Base-by-base conservation (phyloP, 2,888 invertebrate genomes). In the Tupiocoris notatus region DNA sequence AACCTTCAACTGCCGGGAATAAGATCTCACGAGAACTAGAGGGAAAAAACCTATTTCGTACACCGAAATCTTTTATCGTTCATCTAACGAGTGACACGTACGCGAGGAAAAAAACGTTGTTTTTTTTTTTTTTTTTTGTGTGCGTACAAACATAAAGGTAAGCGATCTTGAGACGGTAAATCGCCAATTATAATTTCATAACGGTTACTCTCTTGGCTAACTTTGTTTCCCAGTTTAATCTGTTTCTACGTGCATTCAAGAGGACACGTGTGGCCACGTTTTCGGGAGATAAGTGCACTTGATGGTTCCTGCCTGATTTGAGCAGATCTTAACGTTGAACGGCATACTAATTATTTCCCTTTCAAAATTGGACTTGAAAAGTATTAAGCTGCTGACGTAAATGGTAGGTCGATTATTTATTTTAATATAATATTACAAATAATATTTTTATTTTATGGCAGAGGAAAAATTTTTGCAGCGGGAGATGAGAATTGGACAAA, bases 111-210 rank as follows among this genome's bases (percentile, higher is more conserved):
- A 39, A 12, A 12, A 39, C 39, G 39, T 12, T 39, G 39, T 39
- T 39, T 39, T 39, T 39, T 39, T n/a, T n/a, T n/a, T n/a, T n/a
- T n/a, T n/a, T n/a, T n/a, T n/a, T n/a, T n/a, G n/a, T n/a, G n/a
- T n/a, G n/a, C 39, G 39, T 39, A 39, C 6, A 39, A 39, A 39
- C 39, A 39, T 7, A 7, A 12, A 39, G 39, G 12, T 12, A 3
- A 39, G n/a, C n/a, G n/a, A n/a, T n/a, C 39, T 39, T 39, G 39
- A 39, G 39, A 39, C 39, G 39, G 67, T 67, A 67, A 67, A 67
- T 67, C 67, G 57, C 67, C 67, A 67, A 67, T 67, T 67, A 67
- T 54, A 67, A 67, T 67, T 67, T 56, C 67, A 57, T 56, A 67
- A 56, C 67, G 23, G 67, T 22, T 65, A 65, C 25, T 25, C 65